A percentile compares a stretch with the other conserved stretches of the same genome.
Conservation (phyloP, 2,888 invertebrate species). For the Drosophila melanocephala region DNA sequence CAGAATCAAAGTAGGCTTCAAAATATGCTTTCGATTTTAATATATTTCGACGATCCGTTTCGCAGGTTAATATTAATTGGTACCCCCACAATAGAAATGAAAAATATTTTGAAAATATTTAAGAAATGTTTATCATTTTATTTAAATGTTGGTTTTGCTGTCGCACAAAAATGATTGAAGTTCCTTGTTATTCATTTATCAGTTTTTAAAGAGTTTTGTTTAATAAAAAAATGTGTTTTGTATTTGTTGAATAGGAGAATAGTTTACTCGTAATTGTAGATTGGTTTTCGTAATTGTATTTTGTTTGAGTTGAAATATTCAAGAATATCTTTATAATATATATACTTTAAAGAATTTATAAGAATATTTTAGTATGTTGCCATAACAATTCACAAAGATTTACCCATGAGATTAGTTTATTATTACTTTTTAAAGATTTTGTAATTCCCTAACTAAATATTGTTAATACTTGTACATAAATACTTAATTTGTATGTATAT, state of each 20-base stretch:
- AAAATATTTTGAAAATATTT: slow-evolving; percentile 41
- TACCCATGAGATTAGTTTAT: slow-evolving; percentile 56
- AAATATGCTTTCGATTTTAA: not conserved
- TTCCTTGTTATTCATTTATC: slow-evolving; percentile 54
- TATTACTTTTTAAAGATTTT: slow-evolving; percentile 50
- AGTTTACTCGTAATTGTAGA: slow-evolving; percentile 53
- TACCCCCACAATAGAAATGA: not conserved
- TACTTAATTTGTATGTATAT: slow-evolving; percentile 26
- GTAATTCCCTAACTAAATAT: slow-evolving; percentile 75
- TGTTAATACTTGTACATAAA: slow-evolving; percentile 46
- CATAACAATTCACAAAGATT: slow-evolving; percentile 54
- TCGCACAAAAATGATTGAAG: slow-evolving; percentile 77
- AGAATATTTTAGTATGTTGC: slow-evolving; percentile 63
- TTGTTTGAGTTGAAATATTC: slow-evolving; percentile 52
- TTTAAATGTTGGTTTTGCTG: slow-evolving; percentile 48
- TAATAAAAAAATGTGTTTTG: slow-evolving; percentile 37
- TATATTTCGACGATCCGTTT: not conserved
- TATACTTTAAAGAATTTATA: slow-evolving; percentile 59
- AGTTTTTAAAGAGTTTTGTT: slow-evolving; percentile 51
- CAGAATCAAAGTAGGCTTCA: not conserved
- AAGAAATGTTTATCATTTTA: slow-evolving; percentile 60
- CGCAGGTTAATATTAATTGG: too few species aligned
- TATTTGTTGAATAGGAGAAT: slow-evolving; percentile 59
- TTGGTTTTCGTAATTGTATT: slow-evolving; percentile 23
- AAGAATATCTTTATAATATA: slow-evolving; percentile 56